phyloP scores from a whole-genome alignment of 2,888 invertebrate species.

The Nomada hirtipes region DNA sequence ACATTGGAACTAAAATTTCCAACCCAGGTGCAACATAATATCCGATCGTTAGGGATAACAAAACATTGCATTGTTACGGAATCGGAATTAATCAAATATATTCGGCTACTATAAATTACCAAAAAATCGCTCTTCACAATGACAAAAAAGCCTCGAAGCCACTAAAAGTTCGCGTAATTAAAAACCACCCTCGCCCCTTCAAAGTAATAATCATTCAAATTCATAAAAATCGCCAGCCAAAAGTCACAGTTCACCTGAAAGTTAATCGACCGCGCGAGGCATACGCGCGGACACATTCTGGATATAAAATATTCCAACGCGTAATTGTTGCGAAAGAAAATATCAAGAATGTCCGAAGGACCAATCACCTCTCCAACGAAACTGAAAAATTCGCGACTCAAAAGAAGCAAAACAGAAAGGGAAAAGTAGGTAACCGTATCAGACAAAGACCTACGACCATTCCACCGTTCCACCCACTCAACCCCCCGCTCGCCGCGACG shows the following conservation, averaged over 20 bases:
- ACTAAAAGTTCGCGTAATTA: too few relatives aligned
- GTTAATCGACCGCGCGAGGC: too few relatives aligned
- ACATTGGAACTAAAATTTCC: neutral
- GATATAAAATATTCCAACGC: too few relatives aligned
- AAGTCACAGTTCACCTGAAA: too few relatives aligned
- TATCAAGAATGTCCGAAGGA: neutral
- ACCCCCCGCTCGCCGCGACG: slow-evolving; percentile 11
- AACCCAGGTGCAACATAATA: neutral
- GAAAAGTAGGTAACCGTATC: neutral
- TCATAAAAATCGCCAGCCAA: too few relatives aligned
- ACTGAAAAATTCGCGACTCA: too few relatives aligned
- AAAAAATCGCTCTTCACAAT: too few relatives aligned
- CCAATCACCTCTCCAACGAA: neutral
- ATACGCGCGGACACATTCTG: too few relatives aligned
- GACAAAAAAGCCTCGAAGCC: too few relatives aligned
- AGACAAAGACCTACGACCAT: neutral
- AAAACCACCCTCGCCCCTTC: too few relatives aligned
- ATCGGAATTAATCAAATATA: neutral
- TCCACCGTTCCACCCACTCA: neutral
- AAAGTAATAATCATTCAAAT: too few relatives aligned
- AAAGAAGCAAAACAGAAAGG: neutral
- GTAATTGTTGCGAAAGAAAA: neutral
- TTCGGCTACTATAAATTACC: too few relatives aligned
- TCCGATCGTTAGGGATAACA: neutral
- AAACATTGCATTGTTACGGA: neutral